phyloP scores from a whole-genome alignment of 2,797 vertebrate species.

The Choloepus didactylus region DNA sequence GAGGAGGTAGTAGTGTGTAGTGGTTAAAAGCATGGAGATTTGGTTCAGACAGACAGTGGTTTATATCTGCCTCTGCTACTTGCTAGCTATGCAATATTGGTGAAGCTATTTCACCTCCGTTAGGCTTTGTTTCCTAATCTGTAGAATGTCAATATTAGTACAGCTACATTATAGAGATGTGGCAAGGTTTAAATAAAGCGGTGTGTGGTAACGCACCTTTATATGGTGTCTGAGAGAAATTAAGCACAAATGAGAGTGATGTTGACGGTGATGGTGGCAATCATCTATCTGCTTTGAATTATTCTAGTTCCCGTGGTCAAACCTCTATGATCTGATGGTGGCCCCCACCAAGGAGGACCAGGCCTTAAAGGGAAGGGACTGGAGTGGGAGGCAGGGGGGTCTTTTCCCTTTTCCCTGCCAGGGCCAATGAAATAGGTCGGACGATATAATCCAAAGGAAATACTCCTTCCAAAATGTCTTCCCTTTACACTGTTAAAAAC shows the following conservation, averaged over 20 bases:
- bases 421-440: background rate
- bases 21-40: background rate
- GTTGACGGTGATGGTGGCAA: background rate
- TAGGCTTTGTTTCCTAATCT: background rate
- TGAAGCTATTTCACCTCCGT: background rate
- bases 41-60: background rate
- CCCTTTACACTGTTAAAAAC: background rate
- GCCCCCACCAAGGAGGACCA: background rate
- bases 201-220: background rate
- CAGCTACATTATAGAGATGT: background rate
- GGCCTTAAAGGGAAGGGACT: background rate
- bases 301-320: background rate
- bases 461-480: background rate
- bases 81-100: background rate
- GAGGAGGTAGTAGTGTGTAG: background rate
- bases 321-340: background rate
- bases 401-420: background rate
- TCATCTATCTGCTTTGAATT: background rate
- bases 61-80: background rate
- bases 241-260: background rate
- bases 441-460: background rate
- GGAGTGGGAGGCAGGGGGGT: background rate
- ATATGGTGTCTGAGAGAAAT: background rate
- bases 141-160: background rate
- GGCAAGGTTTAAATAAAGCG: constrained; percentile 15